Percentiles rank a stretch among this genome's conserved stretches.
Conservation (phyloP, 2,797 vertebrate genomes). For the Darevskia mixta region DNA sequence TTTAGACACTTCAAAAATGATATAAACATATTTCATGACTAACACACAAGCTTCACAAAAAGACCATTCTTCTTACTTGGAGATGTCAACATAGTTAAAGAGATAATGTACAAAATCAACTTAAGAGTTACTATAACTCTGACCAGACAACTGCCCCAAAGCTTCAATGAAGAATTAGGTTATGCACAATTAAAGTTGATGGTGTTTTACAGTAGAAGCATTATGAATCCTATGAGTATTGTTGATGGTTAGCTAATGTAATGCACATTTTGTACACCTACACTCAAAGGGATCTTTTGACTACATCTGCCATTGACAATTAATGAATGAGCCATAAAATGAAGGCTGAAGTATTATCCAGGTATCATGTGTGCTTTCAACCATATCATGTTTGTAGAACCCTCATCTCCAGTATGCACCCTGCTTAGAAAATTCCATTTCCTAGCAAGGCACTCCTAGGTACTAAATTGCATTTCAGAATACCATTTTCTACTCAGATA, state of each 20-base stretch:
- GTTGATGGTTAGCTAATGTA: background rate
- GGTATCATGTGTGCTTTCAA: background rate
- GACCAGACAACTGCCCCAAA: background rate
- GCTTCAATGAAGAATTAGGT: background rate
- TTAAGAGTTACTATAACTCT: background rate
- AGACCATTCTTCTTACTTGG: background rate
- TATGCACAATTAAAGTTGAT: background rate
- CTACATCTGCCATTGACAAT: background rate
- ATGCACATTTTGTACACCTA: too few species aligned
- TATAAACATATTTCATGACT: constrained; percentile 4
- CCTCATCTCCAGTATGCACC: background rate
- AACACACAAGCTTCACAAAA: background rate
- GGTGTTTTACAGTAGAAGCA: background rate
- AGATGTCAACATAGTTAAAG: background rate
- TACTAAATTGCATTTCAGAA: background rate
- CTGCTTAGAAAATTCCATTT: background rate
- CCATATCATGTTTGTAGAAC: background rate
- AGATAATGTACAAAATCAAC: background rate
- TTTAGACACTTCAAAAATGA: constrained; percentile 24
- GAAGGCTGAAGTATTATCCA: too few species aligned
- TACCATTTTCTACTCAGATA: background rate
- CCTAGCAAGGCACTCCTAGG: background rate
- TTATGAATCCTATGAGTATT: background rate
- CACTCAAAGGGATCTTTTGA: background rate
- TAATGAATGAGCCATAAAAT: background rate